Evolutionary conservation across 2,113 vertebrate species (phyloP).

Genomic region (cat (Felis catus)): F.catus_Fca126_mat1.0 CM031419.1:135164001-135164500

Average conservation of each 20-base stretch:
- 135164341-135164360: constrained; percentile 32
- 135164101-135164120: neutral
- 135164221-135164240: constrained; percentile 9
- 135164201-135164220: constrained; percentile 58
- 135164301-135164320: neutral
- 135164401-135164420: constrained; percentile 24
- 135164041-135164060: neutral
- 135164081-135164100: neutral
- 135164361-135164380: constrained; percentile 35
- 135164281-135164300: neutral
- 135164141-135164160: constrained; percentile 56
- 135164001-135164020: constrained; percentile 73
- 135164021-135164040: constrained; percentile 13
- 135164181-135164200: constrained; percentile 64
- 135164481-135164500: constrained; percentile 18
- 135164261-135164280: constrained; percentile 51
- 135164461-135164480: neutral
- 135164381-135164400: neutral
- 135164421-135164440: neutral
- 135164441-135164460: constrained; percentile 9
- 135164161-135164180: constrained; percentile 73
- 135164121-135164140: neutral
- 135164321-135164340: constrained; percentile 45
- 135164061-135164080: neutral
- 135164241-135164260: constrained; percentile 45